A percentile compares a stretch with the other conserved stretches of the same genome.
Conservation (phyloP, 2,797 vertebrate genomes). For the Salarias fasciatus region DNA sequence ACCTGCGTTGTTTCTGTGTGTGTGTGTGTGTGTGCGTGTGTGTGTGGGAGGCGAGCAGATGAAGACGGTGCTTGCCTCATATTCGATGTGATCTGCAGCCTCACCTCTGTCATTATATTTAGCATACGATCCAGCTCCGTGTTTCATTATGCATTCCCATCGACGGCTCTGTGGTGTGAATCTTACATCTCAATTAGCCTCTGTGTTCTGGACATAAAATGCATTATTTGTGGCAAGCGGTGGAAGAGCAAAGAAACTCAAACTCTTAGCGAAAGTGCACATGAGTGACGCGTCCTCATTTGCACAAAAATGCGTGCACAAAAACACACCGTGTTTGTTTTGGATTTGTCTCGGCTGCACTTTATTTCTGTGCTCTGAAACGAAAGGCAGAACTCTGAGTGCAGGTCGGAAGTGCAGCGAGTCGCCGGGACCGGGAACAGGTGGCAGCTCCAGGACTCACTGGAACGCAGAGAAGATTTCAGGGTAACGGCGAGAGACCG, state of each 20-base stretch:
- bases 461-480: not conserved
- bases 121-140: slow-evolving; percentile 66
- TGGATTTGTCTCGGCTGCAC: not conserved
- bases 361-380: too few species aligned
- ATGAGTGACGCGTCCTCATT: slow-evolving; percentile 19
- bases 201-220: slow-evolving; percentile 65
- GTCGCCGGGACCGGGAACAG: not conserved
- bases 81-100: slow-evolving; percentile 68
- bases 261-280: slow-evolving; percentile 29
- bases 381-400: not conserved
- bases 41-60: slow-evolving; percentile 68
- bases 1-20: slow-evolving; percentile 16
- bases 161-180: slow-evolving; percentile 59
- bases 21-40: slow-evolving; percentile 33
- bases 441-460: not conserved
- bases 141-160: slow-evolving; percentile 73
- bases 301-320: slow-evolving; percentile 3
- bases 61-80: slow-evolving; percentile 67
- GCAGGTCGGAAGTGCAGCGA: not conserved
- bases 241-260: slow-evolving; percentile 31
- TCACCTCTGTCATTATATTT: slow-evolving; percentile 79
- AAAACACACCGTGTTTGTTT: not conserved
- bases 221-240: slow-evolving; percentile 58
- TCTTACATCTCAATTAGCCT: slow-evolving; percentile 76
- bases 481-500: not conserved